phyloP scores from a whole-genome alignment of 2,113 vertebrate species.

The Hippocampus abdominalis region DNA sequence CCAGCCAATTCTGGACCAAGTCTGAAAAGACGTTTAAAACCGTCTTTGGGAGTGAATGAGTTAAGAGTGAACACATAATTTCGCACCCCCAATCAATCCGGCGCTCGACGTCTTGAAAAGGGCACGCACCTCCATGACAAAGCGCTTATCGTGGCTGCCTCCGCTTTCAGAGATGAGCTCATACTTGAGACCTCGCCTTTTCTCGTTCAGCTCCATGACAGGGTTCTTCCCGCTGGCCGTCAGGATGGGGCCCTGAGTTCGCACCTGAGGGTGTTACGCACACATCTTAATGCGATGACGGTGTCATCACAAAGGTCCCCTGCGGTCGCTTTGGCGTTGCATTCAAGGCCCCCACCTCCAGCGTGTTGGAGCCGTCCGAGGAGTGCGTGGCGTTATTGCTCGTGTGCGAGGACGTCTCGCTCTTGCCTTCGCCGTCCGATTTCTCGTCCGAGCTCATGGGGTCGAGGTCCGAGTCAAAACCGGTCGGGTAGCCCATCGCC shows the following conservation, averaged over 20 bases:
- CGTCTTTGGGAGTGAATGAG: too few species aligned
- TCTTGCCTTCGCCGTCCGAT: slow-evolving; percentile 95
- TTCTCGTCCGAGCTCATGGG: slow-evolving; percentile 97
- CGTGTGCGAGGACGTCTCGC: slow-evolving; percentile 87
- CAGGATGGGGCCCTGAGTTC: slow-evolving; percentile 99
- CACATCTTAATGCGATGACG: background rate
- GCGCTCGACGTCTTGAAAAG: background rate
- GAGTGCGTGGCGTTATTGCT: slow-evolving; percentile 96
- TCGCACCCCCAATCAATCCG: background rate
- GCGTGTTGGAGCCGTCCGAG: slow-evolving; percentile 89
- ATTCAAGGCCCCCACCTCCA: slow-evolving; percentile 77
- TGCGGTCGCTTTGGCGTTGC: too few species aligned
- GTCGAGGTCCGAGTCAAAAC: slow-evolving; percentile 94
- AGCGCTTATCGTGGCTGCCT: slow-evolving; percentile 97
- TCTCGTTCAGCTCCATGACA: slow-evolving; percentile 98
- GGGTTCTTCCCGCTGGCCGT: slow-evolving; percentile 98
- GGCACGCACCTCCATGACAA: slow-evolving; percentile 91
- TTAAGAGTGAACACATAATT: too few species aligned
- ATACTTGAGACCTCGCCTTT: slow-evolving; percentile 94
- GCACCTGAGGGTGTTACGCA: slow-evolving; percentile 71
- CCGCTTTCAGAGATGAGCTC: slow-evolving; percentile 98
- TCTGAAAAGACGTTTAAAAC: too few species aligned
- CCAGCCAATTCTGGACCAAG: too few species aligned
- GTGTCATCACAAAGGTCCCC: too few species aligned
- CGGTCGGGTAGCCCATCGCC: slow-evolving; percentile 96